Base-by-base conservation (phyloP, 2,888 invertebrate species). In the Heterodera filipjevi region DNA sequence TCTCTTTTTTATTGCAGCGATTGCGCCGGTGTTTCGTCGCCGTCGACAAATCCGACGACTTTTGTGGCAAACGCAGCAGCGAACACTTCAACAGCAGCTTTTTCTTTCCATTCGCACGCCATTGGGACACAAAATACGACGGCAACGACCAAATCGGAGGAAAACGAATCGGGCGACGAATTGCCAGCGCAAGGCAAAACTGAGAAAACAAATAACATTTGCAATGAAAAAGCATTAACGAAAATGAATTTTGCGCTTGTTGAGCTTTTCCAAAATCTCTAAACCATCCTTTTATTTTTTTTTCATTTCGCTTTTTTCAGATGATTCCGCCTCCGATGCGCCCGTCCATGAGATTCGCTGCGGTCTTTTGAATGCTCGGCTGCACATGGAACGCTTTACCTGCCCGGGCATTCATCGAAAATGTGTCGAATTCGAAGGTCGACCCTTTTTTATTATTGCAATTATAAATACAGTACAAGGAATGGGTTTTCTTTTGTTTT, bases 391-490 rank as follows among this genome's bases (percentile, higher is more conserved):
- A 73, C 83, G 82, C 71, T 90, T 90, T 82, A 86, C 89, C 44
- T 90, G 90, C 79, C 90, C 90, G 0, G 90, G 90, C n/a, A 90
- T 91, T 53, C 90, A 90, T 80, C 86, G 90, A 79, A 87, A 86
- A 33, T 90, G 90, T 83, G 90, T 90, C n/a, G 89, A 90, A 74
- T 84, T 87, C 74, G 86, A 90, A 10, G 87, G 86, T 82, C 27
- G 73, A 66, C n/a, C 22, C 27, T 32, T 30, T 14, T 49, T 33
- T 32, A 64, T 22, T 49, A 75, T 49, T 49, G n/a, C n/a, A n/a
- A n/a, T n/a, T n/a, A n/a, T n/a, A n/a, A n/a, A n/a, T n/a, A n/a
- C n/a, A n/a, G n/a, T n/a, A n/a, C n/a, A 39, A 39, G 39, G 12
- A 12, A 39, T 1, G 39, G 39, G 39, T 39, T 39, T 39, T 39